Evolutionary conservation across 2,797 vertebrate genomes (phyloP), one percentile per base, ranked within the genome.

Genomic region (Falco concolor): DNA sequence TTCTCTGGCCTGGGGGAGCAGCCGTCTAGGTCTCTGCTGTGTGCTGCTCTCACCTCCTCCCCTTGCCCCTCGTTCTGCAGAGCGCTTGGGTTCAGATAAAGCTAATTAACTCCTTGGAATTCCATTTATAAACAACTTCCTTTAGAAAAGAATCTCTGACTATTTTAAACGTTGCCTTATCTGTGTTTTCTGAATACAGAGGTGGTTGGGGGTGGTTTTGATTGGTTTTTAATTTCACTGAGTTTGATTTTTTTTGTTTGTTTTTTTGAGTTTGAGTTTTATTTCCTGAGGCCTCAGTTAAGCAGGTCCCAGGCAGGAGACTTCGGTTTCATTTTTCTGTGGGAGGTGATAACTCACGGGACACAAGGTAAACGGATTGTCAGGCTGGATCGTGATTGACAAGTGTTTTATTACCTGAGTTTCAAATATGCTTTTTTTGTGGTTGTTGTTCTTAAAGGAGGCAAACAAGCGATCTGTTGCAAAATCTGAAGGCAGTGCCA

Each of bases 61-160:
- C 56, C 44, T 80, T 0, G 1, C 19, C 64, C 57, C 50, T 80
- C 20, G 61, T 84, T 52, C 90, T 74, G 42, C 68, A 11, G 72
- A 69, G 68, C 61, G 9, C 53, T 42, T 16, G 12, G 40, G 47
- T 80, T 92, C 76, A 65, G 91, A 93, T 90, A 92, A 94, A 94
- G 79, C 69, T 25, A 88, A 67, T 92, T 85, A 89, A 82, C 68
- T 92, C 84, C 69, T 47, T 38, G 89, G 76, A 83, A 93, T 87
- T 91, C 78, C 87, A 9, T 54, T 92, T 91, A 77, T 68, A 75
- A 85, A 78, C 0, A 0, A 88, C 87, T 95, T 97, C 92, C 89
- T 87, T 50, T 44, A 24, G 82, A 57, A 78, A 96, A 40, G 79
- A 75, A 78, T 75, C 79, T 32, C 42, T 24, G 13, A 75, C 76